These are phyloP conservation scores for Mimas tiliae DNA, from an alignment of 2,888 invertebrate species.

Conservation along the genomic window DNA sequence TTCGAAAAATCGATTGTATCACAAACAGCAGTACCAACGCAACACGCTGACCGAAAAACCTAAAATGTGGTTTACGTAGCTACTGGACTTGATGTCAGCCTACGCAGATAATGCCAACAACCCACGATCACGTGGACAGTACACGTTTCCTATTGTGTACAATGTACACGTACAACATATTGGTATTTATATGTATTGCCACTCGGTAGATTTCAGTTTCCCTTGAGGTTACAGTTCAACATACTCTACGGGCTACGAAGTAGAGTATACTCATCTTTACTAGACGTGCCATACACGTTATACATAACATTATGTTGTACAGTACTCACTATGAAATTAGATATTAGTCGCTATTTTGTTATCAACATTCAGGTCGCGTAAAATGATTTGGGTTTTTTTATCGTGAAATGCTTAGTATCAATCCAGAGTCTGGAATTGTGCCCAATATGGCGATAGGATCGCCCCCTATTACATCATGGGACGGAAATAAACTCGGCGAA, in stretches of 20 bases:
- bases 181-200: conserved; percentile 32
- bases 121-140: conserved; percentile 49
- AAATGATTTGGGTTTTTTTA: no score
- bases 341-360: no score
- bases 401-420: no score
- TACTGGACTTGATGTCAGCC: conserved; percentile 47
- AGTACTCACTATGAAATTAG: no score
- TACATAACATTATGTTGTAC: not conserved
- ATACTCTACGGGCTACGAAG: not conserved
- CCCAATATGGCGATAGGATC: no score
- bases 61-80: conserved; percentile 36
- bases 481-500: no score
- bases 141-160: conserved; percentile 30
- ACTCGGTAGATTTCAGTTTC: conserved; percentile 42
- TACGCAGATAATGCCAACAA: conserved; percentile 35
- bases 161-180: conserved; percentile 32
- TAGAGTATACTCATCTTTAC: not conserved
- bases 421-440: no score
- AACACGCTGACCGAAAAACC: conserved; percentile 18
- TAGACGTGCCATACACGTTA: no score
- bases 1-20: not conserved
- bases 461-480: no score
- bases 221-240: conserved; percentile 45
- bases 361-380: no score
- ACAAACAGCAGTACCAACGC: not conserved